phyloP scores from a whole-genome alignment of 2,888 invertebrate genomes.

The Bursaphelenchus okinawaensis region DNA sequence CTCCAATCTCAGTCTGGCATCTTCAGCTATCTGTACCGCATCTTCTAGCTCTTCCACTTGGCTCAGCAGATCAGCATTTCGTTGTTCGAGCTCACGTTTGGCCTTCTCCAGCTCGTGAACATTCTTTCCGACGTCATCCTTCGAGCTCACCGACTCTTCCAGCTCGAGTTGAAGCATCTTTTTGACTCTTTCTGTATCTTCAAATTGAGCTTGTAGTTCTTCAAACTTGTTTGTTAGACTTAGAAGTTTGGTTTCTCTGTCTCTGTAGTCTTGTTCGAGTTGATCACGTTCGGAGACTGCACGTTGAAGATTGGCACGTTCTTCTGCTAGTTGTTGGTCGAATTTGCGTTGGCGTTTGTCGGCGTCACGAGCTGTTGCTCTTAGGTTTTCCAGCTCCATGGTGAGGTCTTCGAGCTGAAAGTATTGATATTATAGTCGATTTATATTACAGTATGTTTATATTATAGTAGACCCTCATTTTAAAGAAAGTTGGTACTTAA shows the following conservation, averaged over 20 bases:
- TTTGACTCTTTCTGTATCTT: constrained; percentile 69
- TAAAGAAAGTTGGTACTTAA: too few relatives aligned
- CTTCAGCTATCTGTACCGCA: constrained; percentile 88
- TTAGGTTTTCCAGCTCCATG: constrained; percentile 85
- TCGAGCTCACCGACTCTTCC: constrained; percentile 73
- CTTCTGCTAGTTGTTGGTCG: constrained; percentile 73
- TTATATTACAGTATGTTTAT: too few relatives aligned
- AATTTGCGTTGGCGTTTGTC: constrained; percentile 99
- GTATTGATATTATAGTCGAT: too few relatives aligned
- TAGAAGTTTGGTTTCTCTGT: constrained; percentile 90
- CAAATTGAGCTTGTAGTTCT: constrained; percentile 68
- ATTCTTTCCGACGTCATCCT: constrained; percentile 95
- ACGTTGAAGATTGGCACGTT: constrained; percentile 60
- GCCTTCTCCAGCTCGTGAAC: constrained; percentile 95
- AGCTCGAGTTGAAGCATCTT: constrained; percentile 83
- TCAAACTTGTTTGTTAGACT: constrained; percentile 86
- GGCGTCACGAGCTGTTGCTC: constrained; percentile 76
- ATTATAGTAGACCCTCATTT: too few relatives aligned
- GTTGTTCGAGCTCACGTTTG: constrained; percentile 78
- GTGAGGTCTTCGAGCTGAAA: constrained; percentile 78
- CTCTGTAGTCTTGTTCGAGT: constrained; percentile 69
- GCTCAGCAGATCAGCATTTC: constrained; percentile 35
- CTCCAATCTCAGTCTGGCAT: constrained; percentile 88
- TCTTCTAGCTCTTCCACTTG: constrained; percentile 87
- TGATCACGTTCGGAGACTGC: constrained; percentile 70